A percentile compares a stretch with the other conserved stretches of the same genome.
Conservation (phyloP, 2,113 vertebrate species). For the Illadopsis cleaveri region DNA sequence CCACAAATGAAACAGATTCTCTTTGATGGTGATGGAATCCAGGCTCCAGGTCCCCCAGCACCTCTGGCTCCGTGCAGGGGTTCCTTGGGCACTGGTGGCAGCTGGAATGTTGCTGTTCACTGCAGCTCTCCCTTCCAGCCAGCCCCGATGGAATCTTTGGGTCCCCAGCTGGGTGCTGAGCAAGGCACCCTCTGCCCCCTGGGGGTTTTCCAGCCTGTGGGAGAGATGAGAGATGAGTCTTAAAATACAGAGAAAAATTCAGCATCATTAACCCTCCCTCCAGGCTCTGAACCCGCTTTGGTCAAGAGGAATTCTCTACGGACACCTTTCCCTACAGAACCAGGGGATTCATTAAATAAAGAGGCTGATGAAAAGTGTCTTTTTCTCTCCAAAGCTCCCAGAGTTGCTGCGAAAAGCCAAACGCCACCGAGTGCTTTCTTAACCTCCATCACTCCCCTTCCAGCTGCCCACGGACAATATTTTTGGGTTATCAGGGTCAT, state of each 20-base stretch:
- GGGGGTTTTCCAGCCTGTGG: rapidly evolving
- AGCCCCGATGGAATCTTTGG: rapidly evolving
- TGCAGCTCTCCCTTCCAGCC: background rate
- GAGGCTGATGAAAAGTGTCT: background rate
- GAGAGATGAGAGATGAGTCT: background rate
- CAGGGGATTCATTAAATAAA: background rate
- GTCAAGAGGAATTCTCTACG: background rate
- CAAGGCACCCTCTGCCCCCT: background rate
- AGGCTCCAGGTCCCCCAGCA: background rate
- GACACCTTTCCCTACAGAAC: background rate
- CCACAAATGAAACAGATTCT: conserved; percentile 5
- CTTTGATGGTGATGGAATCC: background rate
- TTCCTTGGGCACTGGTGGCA: background rate
- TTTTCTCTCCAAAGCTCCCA: background rate
- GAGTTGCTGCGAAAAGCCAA: background rate
- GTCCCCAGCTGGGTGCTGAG: background rate
- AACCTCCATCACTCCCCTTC: background rate
- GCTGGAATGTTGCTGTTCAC: background rate
- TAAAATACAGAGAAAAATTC: background rate
- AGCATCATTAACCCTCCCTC: background rate
- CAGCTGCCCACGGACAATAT: background rate
- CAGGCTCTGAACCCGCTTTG: background rate
- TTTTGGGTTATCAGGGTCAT: background rate
- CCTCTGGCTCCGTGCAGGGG: rapidly evolving
- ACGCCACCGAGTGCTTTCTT: rapidly evolving